phyloP scores from a whole-genome alignment of 2,888 invertebrate species.

The Dynastes grantii region DNA sequence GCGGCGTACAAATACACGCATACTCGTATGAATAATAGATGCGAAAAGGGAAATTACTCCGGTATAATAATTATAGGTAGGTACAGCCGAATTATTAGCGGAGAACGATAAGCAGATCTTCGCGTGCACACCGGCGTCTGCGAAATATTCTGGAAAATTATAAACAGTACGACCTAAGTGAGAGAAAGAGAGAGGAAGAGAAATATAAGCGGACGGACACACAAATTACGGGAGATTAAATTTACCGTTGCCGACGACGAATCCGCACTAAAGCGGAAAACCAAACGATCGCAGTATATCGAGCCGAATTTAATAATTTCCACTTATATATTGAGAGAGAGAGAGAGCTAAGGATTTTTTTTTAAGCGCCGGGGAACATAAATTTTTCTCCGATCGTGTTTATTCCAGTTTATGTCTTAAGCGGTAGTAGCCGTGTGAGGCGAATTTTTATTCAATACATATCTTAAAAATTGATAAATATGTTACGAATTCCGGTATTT shows the following conservation, averaged over 20 bases:
- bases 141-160: conserved; percentile 54
- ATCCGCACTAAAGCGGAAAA: conserved; percentile 48
- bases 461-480: conserved; percentile 32
- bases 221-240: conserved; percentile 52
- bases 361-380: conserved; percentile 33
- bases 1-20: neutral
- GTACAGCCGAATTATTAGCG: conserved; percentile 43
- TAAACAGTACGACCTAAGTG: neutral
- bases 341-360: neutral
- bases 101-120: conserved; percentile 46
- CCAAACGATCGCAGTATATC: conserved; percentile 51
- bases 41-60: conserved; percentile 45
- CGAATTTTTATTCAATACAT: conserved; percentile 30
- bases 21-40: conserved; percentile 39
- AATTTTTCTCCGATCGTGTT: conserved; percentile 43
- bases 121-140: conserved; percentile 48
- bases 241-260: conserved; percentile 37
- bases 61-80: conserved; percentile 39
- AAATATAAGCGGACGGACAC: conserved; percentile 45
- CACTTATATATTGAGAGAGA: conserved; percentile 48
- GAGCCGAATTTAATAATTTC: conserved; percentile 53
- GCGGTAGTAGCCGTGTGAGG: conserved; percentile 20
- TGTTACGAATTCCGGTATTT: conserved; percentile 11
- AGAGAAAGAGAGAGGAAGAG: conserved; percentile 22
- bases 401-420: conserved; percentile 38